These are phyloP conservation scores for Mellivora capensis DNA, from an alignment of 2,113 vertebrate species.

Conservation along the genomic window DNA sequence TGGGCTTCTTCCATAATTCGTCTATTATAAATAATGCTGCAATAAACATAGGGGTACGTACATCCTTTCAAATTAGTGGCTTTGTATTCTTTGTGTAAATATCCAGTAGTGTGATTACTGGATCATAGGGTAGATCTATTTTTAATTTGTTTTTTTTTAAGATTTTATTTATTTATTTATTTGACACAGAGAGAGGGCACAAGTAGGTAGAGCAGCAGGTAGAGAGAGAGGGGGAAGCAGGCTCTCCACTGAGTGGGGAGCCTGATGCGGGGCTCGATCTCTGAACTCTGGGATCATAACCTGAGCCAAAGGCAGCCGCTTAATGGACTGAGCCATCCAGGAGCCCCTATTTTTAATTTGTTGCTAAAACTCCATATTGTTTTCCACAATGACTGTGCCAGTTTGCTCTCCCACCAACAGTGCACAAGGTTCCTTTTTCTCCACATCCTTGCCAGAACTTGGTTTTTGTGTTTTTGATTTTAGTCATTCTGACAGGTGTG, in stretches of 20 bases:
- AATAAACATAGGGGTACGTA: background rate
- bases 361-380: background rate
- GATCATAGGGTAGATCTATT: background rate
- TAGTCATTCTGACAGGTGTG: background rate
- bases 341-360: background rate
- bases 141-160: background rate
- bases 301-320: no score
- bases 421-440: background rate
- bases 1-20: background rate
- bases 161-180: no score
- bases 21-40: background rate
- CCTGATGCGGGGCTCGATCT: no score
- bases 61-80: background rate
- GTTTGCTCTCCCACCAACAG: background rate
- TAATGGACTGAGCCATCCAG: no score
- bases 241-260: no score
- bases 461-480: background rate
- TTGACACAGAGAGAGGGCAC: no score
- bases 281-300: no score
- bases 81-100: background rate
- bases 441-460: background rate
- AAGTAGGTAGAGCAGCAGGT: no score
- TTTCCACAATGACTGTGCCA: background rate
- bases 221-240: no score
- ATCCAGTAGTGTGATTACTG: background rate